Conservation (phyloP, 2,113 vertebrate species). For the Alligator sinensis region DNA sequence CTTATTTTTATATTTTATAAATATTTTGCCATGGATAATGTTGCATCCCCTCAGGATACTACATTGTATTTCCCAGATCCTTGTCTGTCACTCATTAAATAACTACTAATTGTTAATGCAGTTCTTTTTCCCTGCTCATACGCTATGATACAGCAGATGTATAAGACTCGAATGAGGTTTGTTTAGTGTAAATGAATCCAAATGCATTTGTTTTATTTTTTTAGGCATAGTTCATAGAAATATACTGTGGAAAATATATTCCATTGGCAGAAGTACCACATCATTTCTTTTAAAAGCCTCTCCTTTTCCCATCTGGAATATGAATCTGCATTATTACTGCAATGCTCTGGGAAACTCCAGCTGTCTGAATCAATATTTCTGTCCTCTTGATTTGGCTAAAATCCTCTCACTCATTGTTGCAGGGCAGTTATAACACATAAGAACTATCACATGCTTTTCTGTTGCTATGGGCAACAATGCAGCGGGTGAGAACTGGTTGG, state of each 20-base stretch:
- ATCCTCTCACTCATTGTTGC: neutral
- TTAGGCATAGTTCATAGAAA: neutral
- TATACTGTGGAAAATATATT: neutral
- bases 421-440: slow-evolving; percentile 23
- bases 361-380: slow-evolving; percentile 39
- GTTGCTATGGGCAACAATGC: slow-evolving; percentile 65
- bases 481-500: slow-evolving; percentile 18
- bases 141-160: neutral
- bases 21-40: neutral
- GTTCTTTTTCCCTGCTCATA: neutral
- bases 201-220: rapidly evolving
- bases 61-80: neutral
- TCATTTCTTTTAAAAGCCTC: neutral
- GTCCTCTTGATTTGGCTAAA: slow-evolving; percentile 36
- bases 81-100: too few relatives aligned
- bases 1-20: neutral
- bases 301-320: slow-evolving; percentile 7
- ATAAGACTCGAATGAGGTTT: rapidly evolving
- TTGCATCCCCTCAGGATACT: neutral
- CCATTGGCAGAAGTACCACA: neutral
- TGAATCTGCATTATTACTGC: neutral
- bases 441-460: slow-evolving; percentile 62
- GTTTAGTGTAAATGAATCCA: neutral
- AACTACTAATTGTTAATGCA: neutral
- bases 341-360: slow-evolving; percentile 1